A percentile compares a stretch with the other conserved stretches of the same genome.
Conservation (phyloP, 2,888 invertebrate species). For the Cephus sareptanus region DNA sequence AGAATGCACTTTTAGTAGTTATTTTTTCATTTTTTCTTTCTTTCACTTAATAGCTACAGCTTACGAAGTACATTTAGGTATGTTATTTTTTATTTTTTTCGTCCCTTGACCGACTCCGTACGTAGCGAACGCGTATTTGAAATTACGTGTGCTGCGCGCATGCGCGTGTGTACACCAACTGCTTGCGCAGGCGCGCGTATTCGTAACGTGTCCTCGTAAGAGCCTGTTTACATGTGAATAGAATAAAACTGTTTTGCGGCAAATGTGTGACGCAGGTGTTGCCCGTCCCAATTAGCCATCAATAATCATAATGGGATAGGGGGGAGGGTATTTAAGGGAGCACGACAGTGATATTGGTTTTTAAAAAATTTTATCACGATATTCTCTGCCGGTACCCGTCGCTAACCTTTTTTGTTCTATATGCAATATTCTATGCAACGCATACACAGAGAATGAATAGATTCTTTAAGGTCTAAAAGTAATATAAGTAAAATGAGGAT, state of each 20-base stretch:
- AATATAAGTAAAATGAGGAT: too few relatives aligned
- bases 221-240: background rate
- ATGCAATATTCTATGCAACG: background rate
- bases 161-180: background rate
- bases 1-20: slow-evolving; percentile 37
- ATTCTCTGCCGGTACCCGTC: too few relatives aligned
- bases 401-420: background rate
- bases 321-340: too few relatives aligned
- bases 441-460: too few relatives aligned
- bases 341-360: too few relatives aligned
- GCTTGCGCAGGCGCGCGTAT: background rate
- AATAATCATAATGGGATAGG: background rate
- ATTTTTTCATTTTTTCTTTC: background rate
- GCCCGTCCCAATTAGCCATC: background rate
- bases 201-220: background rate
- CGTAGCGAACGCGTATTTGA: slow-evolving; percentile 11
- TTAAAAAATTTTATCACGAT: too few relatives aligned
- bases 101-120: slow-evolving; percentile 14
- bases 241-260: background rate
- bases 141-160: background rate
- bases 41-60: slow-evolving; percentile 11
- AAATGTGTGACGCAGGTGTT: too few relatives aligned
- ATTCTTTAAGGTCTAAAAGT: too few relatives aligned
- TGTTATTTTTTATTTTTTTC: slow-evolving; percentile 9
- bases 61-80: slow-evolving; percentile 20